Conservation (phyloP, 2,113 vertebrate species). For the Pantherophis guttatus region DNA sequence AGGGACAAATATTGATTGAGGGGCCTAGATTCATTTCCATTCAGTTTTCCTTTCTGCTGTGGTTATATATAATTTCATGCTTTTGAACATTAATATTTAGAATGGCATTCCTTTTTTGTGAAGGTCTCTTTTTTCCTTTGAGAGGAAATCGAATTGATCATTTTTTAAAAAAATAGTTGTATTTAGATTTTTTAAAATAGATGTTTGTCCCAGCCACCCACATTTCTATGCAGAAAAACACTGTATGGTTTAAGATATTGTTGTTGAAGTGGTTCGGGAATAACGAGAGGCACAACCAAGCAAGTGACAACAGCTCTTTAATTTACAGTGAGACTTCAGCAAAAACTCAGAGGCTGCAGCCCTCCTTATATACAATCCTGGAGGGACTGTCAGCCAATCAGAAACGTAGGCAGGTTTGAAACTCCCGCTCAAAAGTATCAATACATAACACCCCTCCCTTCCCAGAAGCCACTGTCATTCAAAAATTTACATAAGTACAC, state of each 20-base stretch:
- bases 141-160: constrained; percentile 10
- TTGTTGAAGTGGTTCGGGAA: no score
- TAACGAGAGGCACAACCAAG: no score
- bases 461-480: no score
- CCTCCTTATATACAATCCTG: no score
- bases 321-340: no score
- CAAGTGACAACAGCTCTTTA: no score
- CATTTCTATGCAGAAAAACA: neutral
- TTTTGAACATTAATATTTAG: constrained; percentile 38
- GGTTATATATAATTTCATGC: constrained; percentile 37
- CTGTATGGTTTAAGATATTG: neutral
- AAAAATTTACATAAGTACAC: no score
- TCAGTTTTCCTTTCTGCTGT: constrained; percentile 41
- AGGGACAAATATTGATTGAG: constrained; percentile 62
- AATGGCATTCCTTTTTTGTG: constrained; percentile 12
- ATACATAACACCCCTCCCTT: no score
- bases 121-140: constrained; percentile 16
- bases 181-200: neutral
- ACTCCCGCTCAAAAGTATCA: no score
- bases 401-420: no score
- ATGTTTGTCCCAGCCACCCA: neutral
- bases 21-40: constrained; percentile 52
- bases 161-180: neutral
- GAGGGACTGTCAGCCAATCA: no score
- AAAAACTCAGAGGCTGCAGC: no score